Evolutionary conservation across 2,113 vertebrate genomes (phyloP).

Genomic region (Bostrychus sinensis): DNA sequence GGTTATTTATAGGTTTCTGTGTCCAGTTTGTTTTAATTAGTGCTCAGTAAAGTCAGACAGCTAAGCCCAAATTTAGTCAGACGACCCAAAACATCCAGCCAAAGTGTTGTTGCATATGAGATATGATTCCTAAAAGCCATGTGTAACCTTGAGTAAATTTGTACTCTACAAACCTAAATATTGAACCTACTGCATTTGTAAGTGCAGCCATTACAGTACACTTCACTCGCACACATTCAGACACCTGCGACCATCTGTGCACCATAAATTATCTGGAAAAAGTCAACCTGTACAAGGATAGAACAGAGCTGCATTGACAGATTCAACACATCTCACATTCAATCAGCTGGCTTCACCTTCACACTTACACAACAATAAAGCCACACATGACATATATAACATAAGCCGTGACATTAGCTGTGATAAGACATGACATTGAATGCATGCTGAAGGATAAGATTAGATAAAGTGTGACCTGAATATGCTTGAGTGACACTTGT

Average conservation of each 20-base stretch:
- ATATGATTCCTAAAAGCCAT: constrained; percentile 1
- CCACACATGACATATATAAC: background rate
- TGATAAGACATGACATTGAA: background rate
- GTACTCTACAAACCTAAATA: background rate
- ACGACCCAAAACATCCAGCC: no score
- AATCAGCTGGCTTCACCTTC: constrained; percentile 36
- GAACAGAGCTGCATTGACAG: constrained; percentile 8
- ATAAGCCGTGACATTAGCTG: background rate
- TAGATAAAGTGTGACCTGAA: background rate
- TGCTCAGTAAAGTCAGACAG: no score
- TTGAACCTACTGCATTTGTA: background rate
- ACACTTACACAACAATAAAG: constrained; percentile 4
- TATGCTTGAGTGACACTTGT: background rate
- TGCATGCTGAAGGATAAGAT: background rate
- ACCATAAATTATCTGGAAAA: constrained; percentile 27
- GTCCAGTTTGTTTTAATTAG: constrained; percentile 8
- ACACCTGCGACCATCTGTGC: constrained; percentile 28
- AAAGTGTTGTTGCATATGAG: no score
- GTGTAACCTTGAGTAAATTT: constrained; percentile 1
- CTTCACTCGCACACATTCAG: no score
- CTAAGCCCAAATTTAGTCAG: no score
- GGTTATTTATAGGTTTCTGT: constrained; percentile 38
- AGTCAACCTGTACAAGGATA: constrained; percentile 22
- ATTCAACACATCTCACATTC: constrained; percentile 29
- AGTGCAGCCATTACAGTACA: background rate